These are phyloP conservation scores for Crematogaster levior DNA, from an alignment of 2,888 invertebrate genomes.

Conservation along the genomic window DNA sequence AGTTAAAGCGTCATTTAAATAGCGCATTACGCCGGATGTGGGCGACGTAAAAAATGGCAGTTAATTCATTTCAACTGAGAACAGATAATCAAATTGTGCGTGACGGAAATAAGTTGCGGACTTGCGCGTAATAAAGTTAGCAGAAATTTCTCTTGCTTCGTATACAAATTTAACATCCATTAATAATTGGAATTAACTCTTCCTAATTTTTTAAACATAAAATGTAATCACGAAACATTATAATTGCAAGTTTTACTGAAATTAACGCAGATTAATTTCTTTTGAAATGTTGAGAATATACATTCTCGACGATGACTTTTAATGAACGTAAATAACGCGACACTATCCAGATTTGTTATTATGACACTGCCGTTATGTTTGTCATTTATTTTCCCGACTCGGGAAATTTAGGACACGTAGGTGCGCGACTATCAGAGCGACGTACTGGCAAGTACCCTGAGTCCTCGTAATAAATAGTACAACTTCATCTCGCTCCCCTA, in stretches of 20 bases:
- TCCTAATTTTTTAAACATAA: neutral
- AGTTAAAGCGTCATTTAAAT: constrained; percentile 30
- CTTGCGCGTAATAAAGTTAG: neutral
- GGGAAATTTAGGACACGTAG: constrained; percentile 46
- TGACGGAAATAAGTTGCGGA: neutral
- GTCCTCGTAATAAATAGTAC: constrained; percentile 56
- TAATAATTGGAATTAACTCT: neutral
- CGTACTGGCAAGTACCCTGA: constrained; percentile 18
- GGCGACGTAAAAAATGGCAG: neutral
- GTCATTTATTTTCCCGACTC: constrained; percentile 4
- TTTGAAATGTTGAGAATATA: neutral
- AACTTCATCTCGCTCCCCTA: constrained; percentile 54
- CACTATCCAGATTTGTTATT: constrained; percentile 14
- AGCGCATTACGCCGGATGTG: neutral
- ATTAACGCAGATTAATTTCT: neutral
- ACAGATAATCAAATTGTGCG: neutral
- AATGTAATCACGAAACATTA: neutral
- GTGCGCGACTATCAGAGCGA: constrained; percentile 38
- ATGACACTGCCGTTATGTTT: neutral
- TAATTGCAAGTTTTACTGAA: neutral
- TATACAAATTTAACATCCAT: neutral
- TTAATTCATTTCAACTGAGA: constrained; percentile 20
- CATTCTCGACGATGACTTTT: neutral
- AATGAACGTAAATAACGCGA: neutral
- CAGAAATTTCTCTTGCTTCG: neutral